phyloP scores from a whole-genome alignment of 2,113 vertebrate genomes.

The Eretmochelys imbricata region DNA sequence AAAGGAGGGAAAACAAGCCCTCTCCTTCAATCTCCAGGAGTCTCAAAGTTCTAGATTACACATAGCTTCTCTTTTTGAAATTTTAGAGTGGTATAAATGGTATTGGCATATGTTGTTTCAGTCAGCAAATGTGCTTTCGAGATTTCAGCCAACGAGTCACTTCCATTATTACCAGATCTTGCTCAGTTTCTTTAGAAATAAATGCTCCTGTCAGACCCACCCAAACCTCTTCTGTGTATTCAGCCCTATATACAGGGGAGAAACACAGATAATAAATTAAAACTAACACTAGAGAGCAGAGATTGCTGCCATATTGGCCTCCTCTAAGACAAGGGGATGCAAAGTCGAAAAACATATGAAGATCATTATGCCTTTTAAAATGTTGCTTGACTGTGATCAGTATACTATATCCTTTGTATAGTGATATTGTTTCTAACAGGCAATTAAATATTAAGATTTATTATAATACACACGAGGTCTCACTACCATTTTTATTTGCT shows the following conservation, averaged over 20 bases:
- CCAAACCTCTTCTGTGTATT: accelerated
- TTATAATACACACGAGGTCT: background rate
- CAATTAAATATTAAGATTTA: background rate
- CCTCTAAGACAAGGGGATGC: background rate
- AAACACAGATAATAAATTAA: background rate
- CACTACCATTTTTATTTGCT: background rate
- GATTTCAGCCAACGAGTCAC: background rate
- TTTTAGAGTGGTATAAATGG: background rate
- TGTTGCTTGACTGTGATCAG: background rate
- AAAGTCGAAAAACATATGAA: background rate
- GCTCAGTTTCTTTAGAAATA: background rate
- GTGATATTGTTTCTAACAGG: too few species aligned
- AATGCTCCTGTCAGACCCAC: background rate
- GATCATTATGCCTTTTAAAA: background rate
- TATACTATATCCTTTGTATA: background rate
- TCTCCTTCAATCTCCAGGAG: background rate
- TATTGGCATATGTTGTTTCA: background rate
- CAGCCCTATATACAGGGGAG: background rate
- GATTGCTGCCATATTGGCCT: background rate
- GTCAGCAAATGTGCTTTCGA: background rate
- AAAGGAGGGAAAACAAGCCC: background rate
- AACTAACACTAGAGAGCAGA: background rate
- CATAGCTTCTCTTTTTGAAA: background rate
- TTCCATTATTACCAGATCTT: background rate
- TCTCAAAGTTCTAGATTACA: background rate